Conservation (phyloP, 2,113 vertebrate species). For the Nerophis lumbriciformis region DNA sequence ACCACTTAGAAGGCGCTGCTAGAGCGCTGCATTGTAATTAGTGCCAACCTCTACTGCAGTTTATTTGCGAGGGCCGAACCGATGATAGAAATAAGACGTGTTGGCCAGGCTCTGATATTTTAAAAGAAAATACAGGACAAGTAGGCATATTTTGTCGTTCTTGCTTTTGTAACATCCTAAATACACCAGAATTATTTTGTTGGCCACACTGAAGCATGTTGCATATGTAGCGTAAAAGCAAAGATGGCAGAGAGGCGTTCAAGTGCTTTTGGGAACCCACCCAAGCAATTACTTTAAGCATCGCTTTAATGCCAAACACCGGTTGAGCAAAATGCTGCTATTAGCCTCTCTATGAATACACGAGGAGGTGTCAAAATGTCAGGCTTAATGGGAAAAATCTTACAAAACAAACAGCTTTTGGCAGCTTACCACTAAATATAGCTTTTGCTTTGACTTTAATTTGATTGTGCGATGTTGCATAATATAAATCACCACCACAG, state of each 20-base stretch:
- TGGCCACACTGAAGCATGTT: constrained; percentile 18
- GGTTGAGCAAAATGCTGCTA: constrained; percentile 51
- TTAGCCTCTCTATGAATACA: constrained; percentile 43
- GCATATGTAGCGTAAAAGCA: constrained; percentile 39
- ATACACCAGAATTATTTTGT: constrained; percentile 11
- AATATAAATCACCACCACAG: constrained; percentile 4
- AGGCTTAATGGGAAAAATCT: constrained; percentile 48
- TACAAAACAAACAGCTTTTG: constrained; percentile 50
- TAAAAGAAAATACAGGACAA: not conserved
- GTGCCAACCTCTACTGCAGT: constrained; percentile 45
- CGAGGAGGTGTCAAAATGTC: constrained; percentile 39
- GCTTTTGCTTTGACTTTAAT: constrained; percentile 14
- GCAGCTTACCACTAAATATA: constrained; percentile 16
- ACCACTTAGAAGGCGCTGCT: constrained; percentile 38
- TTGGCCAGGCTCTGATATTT: not conserved
- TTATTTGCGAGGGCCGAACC: constrained; percentile 51
- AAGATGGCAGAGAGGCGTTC: constrained; percentile 24
- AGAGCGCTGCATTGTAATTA: constrained; percentile 58
- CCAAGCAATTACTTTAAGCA: constrained; percentile 58
- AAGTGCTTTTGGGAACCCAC: constrained; percentile 54
- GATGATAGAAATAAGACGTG: constrained; percentile 21
- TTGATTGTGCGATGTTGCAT: constrained; percentile 19
- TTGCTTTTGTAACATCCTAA: constrained; percentile 11
- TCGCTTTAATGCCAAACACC: constrained; percentile 55
- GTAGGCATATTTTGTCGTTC: not conserved